A percentile compares a stretch with the other conserved stretches of the same genome.
Conservation (phyloP, 2,113 vertebrate genomes). For the Barbus barbus region DNA sequence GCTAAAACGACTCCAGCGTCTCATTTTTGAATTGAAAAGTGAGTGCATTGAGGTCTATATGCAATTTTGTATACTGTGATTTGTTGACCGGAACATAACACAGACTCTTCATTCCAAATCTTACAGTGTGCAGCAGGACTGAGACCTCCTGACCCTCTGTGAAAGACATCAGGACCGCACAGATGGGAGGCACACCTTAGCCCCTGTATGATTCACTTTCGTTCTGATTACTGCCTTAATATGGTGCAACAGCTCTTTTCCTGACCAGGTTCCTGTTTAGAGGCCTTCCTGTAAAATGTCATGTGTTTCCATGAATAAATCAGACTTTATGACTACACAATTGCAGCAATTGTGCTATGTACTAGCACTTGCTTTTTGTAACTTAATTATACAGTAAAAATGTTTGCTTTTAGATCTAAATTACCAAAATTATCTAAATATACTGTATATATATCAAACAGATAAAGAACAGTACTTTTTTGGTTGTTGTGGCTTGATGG, state of each 20-base stretch:
- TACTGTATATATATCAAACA: no score
- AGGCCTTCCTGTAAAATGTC: conserved; percentile 40
- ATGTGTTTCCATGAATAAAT: conserved; percentile 36
- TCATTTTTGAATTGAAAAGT: background rate
- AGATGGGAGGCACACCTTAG: conserved; percentile 31
- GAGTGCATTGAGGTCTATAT: background rate
- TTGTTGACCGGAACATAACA: conserved; percentile 19
- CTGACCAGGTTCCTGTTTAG: conserved; percentile 41
- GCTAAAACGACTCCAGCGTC: background rate
- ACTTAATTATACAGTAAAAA: background rate
- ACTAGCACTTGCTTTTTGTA: background rate
- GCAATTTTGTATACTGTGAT: background rate
- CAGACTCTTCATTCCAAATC: background rate
- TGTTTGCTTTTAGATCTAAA: background rate
- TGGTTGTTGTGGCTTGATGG: background rate
- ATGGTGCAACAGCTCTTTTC: conserved; percentile 31
- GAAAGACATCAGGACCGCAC: background rate
- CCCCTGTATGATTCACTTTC: conserved; percentile 21
- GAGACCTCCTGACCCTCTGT: background rate
- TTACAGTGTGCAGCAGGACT: background rate
- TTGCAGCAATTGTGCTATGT: conserved; percentile 3
- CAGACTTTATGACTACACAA: conserved; percentile 30
- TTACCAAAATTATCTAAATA: no score
- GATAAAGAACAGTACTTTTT: background rate
- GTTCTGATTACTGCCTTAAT: conserved; percentile 34